A percentile compares a stretch with the other conserved stretches of the same genome.
Evolutionary conservation across 2,113 vertebrate species (phyloP).

Genomic region (Trematocara variabile): DNA sequence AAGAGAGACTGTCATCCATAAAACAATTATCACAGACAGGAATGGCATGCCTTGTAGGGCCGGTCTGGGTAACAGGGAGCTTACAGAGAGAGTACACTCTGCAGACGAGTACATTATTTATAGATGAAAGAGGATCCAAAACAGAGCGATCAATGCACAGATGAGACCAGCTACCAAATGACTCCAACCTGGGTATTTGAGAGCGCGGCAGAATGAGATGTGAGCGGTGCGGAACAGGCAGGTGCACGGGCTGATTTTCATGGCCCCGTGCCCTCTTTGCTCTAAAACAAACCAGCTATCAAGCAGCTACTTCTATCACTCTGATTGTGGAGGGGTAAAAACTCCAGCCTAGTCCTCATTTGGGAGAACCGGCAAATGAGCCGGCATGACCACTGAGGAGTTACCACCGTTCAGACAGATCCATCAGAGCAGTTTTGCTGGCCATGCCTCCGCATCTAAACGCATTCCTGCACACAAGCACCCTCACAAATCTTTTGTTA

Average conservation of each 20-base stretch:
- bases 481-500: slow-evolving; percentile 53
- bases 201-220: slow-evolving; percentile 2
- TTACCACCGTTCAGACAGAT: slow-evolving; percentile 15
- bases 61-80: not conserved
- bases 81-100: slow-evolving; percentile 23
- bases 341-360: slow-evolving; percentile 4
- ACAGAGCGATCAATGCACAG: slow-evolving; percentile 52
- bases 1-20: slow-evolving; percentile 18
- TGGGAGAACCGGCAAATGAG: slow-evolving; percentile 34
- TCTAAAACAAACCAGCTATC: slow-evolving; percentile 40
- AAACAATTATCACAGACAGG: slow-evolving; percentile 59
- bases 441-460: slow-evolving; percentile 17
- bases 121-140: slow-evolving; percentile 68
- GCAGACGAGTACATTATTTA: slow-evolving; percentile 68
- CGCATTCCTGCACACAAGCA: slow-evolving; percentile 37
- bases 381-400: slow-evolving; percentile 7
- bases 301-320: slow-evolving; percentile 7
- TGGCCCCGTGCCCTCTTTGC: not conserved
- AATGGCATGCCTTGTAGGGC: slow-evolving; percentile 32
- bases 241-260: slow-evolving; percentile 33
- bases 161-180: slow-evolving; percentile 41
- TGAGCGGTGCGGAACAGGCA: slow-evolving; percentile 11
- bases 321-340: not conserved
- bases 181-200: slow-evolving; percentile 28
- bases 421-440: slow-evolving; percentile 14